These are phyloP conservation scores for Galbula dea DNA, from an alignment of 2,113 vertebrate species.

Conservation along the genomic window DNA sequence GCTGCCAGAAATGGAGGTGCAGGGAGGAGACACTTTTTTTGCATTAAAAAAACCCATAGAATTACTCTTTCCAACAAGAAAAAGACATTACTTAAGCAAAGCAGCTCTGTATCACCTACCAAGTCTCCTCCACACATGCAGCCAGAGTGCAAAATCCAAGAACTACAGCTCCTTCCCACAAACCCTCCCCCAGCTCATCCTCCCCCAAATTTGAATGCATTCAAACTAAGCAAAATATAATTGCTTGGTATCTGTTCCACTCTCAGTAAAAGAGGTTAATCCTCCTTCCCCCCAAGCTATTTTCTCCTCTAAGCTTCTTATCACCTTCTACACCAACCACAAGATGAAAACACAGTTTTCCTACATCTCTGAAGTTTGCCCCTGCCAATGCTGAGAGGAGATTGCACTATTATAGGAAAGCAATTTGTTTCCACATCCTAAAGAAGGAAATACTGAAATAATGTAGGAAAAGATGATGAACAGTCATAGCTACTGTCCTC, in stretches of 20 bases:
- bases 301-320: conserved; percentile 56
- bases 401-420: background rate
- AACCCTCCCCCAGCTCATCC: background rate
- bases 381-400: background rate
- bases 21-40: background rate
- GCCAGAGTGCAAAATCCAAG: background rate
- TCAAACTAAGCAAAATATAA: conserved; percentile 21
- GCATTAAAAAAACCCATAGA: too few species aligned
- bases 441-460: background rate
- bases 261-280: conserved; percentile 35
- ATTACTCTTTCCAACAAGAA: background rate
- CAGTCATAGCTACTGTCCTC: background rate
- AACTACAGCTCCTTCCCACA: background rate
- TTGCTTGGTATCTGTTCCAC: conserved; percentile 23
- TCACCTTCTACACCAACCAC: conserved; percentile 18
- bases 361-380: background rate
- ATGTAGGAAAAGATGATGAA: background rate
- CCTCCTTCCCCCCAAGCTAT: conserved; percentile 8
- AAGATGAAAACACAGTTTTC: background rate
- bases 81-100: background rate
- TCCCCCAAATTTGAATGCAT: background rate
- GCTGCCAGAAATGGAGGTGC: background rate
- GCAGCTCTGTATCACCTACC: background rate
- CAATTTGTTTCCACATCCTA: background rate
- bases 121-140: background rate